These are phyloP conservation scores for Aplysina aerophoba DNA, from an alignment of 37 sponge, comb jelly and placozoan species.

Conservation along the genomic window DNA sequence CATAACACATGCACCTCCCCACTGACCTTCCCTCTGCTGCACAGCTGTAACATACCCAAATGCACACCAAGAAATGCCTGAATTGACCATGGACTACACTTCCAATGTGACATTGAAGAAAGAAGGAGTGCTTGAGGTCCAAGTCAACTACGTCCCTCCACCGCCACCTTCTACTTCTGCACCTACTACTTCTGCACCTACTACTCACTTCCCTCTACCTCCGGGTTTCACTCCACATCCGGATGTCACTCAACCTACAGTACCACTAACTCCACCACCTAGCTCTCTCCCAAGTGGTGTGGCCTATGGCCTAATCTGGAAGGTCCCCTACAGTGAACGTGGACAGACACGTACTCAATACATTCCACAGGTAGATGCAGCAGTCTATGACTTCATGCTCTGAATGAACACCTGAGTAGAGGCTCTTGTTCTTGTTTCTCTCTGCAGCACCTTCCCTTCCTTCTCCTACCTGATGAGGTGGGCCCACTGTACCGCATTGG, in stretches of 20 bases:
- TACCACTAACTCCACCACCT: too few relatives aligned
- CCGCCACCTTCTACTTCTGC: neutral
- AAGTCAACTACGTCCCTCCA: neutral
- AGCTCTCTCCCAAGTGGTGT: neutral
- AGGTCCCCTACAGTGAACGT: neutral
- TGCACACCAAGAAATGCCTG: too few relatives aligned
- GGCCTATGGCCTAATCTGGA: conserved; percentile 1
- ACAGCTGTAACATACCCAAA: too few relatives aligned
- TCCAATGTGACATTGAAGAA: too few relatives aligned
- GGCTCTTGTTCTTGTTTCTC: neutral
- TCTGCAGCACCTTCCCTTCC: conserved; percentile 23
- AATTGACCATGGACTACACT: too few relatives aligned
- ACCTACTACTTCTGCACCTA: neutral
- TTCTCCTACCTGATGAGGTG: conserved; percentile 17
- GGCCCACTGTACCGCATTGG: conserved; percentile 22
- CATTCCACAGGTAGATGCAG: neutral
- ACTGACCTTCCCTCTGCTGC: too few relatives aligned
- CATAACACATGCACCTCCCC: too few relatives aligned
- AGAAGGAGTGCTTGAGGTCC: too few relatives aligned
- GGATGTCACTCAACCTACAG: too few relatives aligned
- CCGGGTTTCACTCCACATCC: neutral
- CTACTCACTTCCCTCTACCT: neutral
- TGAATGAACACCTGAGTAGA: neutral
- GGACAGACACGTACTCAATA: neutral
- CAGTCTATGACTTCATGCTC: neutral